Conservation (phyloP, 2,113 vertebrate species). For the Rhineura floridana region DNA sequence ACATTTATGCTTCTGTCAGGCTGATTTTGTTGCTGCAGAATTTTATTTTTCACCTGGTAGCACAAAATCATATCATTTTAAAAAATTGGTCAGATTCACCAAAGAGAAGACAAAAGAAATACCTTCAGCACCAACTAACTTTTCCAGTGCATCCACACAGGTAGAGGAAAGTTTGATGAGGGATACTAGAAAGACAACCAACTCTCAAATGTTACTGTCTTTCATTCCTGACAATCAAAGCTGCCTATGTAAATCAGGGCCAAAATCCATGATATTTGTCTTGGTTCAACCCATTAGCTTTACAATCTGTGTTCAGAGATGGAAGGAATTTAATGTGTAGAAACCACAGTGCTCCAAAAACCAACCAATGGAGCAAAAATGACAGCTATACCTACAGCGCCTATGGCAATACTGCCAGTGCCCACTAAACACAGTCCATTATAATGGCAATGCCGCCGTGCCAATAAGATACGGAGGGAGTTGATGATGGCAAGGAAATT, state of each 20-base stretch:
- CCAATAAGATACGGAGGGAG: too few species aligned
- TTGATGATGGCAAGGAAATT: too few species aligned
- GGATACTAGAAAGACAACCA: neutral
- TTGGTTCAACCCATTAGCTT: neutral
- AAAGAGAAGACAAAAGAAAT: neutral
- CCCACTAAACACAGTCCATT: too few species aligned
- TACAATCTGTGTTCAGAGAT: neutral
- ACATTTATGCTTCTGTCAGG: slow-evolving; percentile 53
- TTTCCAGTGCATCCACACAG: neutral
- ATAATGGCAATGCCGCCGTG: too few species aligned
- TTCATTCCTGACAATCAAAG: neutral
- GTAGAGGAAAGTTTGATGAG: neutral
- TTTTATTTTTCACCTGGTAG: slow-evolving; percentile 77
- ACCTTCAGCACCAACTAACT: neutral
- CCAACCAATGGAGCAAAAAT: too few species aligned
- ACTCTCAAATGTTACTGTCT: neutral
- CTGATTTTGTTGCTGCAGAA: slow-evolving; percentile 64
- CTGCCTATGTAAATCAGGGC: neutral
- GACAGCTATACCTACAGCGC: too few species aligned
- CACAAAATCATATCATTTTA: slow-evolving; percentile 62
- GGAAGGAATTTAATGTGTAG: too few species aligned
- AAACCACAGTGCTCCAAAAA: too few species aligned
- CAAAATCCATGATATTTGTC: neutral
- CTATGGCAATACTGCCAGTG: too few species aligned
- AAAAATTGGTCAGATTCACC: slow-evolving; percentile 42